Conservation (phyloP, 2,113 vertebrate genomes). For the Ameiurus melas region DNA sequence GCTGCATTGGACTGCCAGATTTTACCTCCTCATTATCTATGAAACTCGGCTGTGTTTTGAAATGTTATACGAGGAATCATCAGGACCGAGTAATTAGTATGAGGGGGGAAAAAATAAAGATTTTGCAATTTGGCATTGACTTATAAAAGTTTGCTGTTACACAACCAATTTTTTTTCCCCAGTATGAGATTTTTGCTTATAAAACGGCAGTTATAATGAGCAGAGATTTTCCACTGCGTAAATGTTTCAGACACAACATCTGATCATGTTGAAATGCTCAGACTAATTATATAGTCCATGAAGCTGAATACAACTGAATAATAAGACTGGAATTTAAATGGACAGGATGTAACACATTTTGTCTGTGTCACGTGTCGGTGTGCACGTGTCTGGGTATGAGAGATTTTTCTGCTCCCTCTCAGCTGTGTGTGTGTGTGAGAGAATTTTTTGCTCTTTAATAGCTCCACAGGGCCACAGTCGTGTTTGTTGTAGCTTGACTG, state of each 20-base stretch:
- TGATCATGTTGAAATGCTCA: not conserved
- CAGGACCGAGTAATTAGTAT: slow-evolving; percentile 7
- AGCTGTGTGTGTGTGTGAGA: not conserved
- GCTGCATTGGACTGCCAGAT: not conserved
- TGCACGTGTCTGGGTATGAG: not conserved
- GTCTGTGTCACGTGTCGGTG: not conserved
- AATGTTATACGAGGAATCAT: not conserved
- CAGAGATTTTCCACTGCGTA: not conserved
- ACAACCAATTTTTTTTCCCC: not conserved
- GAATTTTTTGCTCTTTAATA: too few relatives aligned
- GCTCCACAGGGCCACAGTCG: not conserved
- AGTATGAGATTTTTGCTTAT: not conserved
- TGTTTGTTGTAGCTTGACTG: not conserved
- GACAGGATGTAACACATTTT: not conserved
- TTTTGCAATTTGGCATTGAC: not conserved
- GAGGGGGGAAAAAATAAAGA: not conserved
- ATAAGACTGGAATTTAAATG: not conserved
- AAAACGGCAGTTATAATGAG: not conserved
- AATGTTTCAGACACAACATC: not conserved
- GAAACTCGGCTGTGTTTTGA: not conserved
- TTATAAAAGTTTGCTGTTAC: not conserved
- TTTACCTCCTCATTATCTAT: not conserved
- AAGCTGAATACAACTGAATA: not conserved
- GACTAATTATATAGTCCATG: not conserved
- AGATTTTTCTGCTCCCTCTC: not conserved